Conservation (phyloP, 2,888 invertebrate genomes). For the Dryomyza anilis region DNA sequence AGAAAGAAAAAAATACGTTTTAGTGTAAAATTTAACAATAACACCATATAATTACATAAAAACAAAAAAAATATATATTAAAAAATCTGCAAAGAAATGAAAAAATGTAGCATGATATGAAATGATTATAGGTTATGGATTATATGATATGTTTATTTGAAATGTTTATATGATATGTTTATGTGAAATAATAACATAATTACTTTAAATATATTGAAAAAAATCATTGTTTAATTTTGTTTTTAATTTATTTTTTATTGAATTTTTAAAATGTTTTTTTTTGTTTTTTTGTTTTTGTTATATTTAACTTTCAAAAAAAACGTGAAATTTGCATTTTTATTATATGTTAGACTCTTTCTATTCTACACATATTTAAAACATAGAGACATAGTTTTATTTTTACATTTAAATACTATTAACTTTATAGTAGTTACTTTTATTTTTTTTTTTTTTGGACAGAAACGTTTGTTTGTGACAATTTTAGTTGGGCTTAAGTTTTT, state of each 20-base stretch:
- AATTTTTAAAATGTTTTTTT: neutral
- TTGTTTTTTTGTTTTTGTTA: neutral
- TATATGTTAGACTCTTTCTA: neutral
- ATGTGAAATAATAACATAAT: neutral
- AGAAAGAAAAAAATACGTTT: conserved; percentile 34
- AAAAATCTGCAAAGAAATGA: neutral
- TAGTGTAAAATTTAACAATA: neutral
- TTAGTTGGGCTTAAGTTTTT: too few species aligned
- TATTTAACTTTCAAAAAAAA: neutral
- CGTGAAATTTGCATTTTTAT: neutral
- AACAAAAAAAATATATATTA: neutral
- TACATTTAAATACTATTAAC: too few species aligned
- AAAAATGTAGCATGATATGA: neutral
- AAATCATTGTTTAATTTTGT: neutral
- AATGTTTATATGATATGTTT: neutral
- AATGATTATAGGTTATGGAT: neutral
- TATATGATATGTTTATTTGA: neutral
- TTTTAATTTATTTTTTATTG: neutral
- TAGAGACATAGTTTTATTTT: neutral
- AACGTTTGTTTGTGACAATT: too few species aligned
- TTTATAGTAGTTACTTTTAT: neutral
- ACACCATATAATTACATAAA: neutral
- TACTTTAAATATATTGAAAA: neutral
- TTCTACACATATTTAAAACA: neutral
- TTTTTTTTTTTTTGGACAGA: neutral